Conservation (phyloP, 2,113 vertebrate species). For the Hemichromis elongatus region DNA sequence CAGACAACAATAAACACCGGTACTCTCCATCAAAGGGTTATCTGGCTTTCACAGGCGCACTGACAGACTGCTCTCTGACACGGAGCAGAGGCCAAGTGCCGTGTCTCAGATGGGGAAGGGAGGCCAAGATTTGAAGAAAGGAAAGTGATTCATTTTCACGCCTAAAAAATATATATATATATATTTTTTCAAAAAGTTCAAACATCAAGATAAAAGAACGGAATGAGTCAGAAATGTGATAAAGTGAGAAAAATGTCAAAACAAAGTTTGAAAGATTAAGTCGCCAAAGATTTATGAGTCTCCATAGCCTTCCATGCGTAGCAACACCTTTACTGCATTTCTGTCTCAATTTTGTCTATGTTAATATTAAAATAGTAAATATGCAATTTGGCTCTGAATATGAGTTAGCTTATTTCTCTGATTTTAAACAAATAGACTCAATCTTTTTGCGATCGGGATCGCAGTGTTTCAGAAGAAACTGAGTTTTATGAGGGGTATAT, state of each 20-base stretch:
- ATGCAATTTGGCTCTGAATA: neutral
- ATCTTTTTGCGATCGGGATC: neutral
- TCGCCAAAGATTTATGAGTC: neutral
- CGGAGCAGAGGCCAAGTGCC: slow-evolving; percentile 56
- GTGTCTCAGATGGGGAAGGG: slow-evolving; percentile 40
- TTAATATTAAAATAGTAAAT: neutral
- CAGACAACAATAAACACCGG: slow-evolving; percentile 70
- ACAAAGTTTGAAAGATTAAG: neutral
- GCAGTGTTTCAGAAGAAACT: slow-evolving; percentile 5
- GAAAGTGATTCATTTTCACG: slow-evolving; percentile 24
- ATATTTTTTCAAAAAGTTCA: slow-evolving; percentile 6
- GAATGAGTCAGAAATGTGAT: neutral
- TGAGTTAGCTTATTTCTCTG: neutral
- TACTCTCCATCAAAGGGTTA: slow-evolving; percentile 77
- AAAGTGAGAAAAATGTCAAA: neutral
- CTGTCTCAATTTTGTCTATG: neutral
- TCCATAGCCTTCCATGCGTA: neutral
- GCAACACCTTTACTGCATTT: neutral
- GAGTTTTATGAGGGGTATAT: neutral
- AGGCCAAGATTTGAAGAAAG: slow-evolving; percentile 20
- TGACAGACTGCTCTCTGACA: slow-evolving; percentile 66
- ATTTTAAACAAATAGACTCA: neutral
- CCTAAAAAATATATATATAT: neutral
- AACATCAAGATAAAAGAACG: neutral
- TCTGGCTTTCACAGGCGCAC: slow-evolving; percentile 71